A percentile compares a stretch with the other conserved stretches of the same genome.
Conservation (phyloP, 2,113 vertebrate genomes). For the Epinephelus lanceolatus region DNA sequence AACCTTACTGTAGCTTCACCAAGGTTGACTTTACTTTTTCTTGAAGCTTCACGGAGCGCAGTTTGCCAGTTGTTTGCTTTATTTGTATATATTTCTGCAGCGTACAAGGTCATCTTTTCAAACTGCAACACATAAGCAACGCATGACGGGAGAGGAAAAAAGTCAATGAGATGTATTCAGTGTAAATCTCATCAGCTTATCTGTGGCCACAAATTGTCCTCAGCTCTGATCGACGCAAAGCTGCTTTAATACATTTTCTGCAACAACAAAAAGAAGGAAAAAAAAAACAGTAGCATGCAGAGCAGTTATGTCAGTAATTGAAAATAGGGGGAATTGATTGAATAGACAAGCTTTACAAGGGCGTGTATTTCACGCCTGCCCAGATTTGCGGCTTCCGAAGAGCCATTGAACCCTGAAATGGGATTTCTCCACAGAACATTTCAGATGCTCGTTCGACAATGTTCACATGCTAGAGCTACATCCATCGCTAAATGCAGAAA, state of each 20-base stretch:
- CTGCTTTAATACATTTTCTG: constrained; percentile 48
- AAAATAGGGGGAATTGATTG: constrained; percentile 79
- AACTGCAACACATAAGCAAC: background rate
- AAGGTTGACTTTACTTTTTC: background rate
- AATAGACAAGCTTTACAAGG: constrained; percentile 75
- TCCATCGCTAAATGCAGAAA: constrained; percentile 60
- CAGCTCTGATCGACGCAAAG: constrained; percentile 31
- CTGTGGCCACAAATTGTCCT: constrained; percentile 6
- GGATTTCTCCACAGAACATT: constrained; percentile 80
- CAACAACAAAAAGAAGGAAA: constrained; percentile 9
- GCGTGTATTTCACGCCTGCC: constrained; percentile 73
- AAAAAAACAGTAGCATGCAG: constrained; percentile 43
- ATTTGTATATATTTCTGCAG: background rate
- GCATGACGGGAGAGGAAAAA: background rate
- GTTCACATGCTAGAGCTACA: constrained; percentile 64
- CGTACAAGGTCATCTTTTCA: background rate
- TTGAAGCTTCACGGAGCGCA: background rate
- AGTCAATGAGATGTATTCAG: background rate
- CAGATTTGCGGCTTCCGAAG: constrained; percentile 65
- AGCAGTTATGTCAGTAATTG: constrained; percentile 75
- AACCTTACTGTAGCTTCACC: constrained; percentile 2
- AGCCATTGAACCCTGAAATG: constrained; percentile 84
- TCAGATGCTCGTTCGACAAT: constrained; percentile 68
- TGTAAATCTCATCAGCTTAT: constrained; percentile 18
- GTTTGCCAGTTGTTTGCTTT: background rate